phyloP scores from a whole-genome alignment of 2,797 vertebrate genomes.

The Natrix natrix region DNA sequence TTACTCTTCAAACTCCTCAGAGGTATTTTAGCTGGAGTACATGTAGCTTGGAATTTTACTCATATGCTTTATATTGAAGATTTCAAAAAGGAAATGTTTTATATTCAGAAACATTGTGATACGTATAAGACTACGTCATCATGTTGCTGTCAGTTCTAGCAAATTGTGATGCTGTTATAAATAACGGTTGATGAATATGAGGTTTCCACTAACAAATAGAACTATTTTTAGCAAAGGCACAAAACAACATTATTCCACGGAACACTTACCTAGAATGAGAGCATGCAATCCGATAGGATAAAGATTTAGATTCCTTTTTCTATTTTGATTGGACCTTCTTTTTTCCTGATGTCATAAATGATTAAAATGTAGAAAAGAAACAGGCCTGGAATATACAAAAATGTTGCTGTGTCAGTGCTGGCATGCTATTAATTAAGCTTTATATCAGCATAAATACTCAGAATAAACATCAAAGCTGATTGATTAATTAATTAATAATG shows the following conservation, averaged over 20 bases:
- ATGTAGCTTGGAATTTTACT: background rate
- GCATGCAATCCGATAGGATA: background rate
- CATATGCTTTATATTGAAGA: background rate
- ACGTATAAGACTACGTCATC: background rate
- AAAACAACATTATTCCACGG: background rate
- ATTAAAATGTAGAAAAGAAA: background rate
- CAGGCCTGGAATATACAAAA: background rate
- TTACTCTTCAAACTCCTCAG: background rate
- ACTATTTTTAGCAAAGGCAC: slow-evolving; percentile 9
- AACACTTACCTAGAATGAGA: background rate
- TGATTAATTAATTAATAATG: background rate
- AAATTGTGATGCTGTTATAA: background rate
- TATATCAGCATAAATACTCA: background rate
- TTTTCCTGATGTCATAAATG: background rate
- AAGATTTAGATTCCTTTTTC: background rate
- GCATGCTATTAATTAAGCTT: background rate
- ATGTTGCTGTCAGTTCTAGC: background rate
- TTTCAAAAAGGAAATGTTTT: background rate
- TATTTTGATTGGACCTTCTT: background rate
- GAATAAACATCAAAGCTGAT: background rate
- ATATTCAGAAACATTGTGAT: background rate
- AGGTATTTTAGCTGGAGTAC: background rate
- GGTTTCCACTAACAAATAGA: background rate
- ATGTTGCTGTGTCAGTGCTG: background rate
- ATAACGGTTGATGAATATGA: slow-evolving; percentile 27